These are phyloP conservation scores for Chaenodraco wilsoni DNA, from an alignment of 2,797 vertebrate genomes.

Conservation along the genomic window DNA sequence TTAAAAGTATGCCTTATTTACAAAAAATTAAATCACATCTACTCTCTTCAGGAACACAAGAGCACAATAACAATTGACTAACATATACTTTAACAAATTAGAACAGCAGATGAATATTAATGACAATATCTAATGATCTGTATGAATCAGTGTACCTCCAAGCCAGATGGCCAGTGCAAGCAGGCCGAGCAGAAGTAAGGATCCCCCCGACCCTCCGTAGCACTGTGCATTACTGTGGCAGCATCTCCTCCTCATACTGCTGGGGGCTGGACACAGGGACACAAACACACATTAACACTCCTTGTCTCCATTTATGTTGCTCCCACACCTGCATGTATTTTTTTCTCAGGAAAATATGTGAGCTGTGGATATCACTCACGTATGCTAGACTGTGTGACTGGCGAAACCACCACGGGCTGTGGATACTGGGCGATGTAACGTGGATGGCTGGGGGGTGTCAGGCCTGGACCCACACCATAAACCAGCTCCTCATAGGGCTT, in stretches of 20 bases:
- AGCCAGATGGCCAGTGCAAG: conserved; percentile 79
- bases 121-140: conserved; percentile 3
- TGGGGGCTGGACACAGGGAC: conserved; percentile 55
- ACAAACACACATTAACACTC: conserved; percentile 12
- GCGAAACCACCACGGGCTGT: conserved; percentile 35
- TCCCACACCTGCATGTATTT: background rate
- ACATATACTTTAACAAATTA: conserved; percentile 2
- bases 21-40: background rate
- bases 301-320: background rate
- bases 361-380: conserved; percentile 57
- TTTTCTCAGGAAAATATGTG: background rate
- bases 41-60: background rate
- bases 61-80: background rate
- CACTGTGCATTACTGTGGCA: conserved; percentile 52
- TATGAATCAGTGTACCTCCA: conserved; percentile 69
- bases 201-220: conserved; percentile 55
- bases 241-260: conserved; percentile 45
- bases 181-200: conserved; percentile 60
- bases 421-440: conserved; percentile 74
- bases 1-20: background rate
- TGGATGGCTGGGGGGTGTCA: conserved; percentile 54
- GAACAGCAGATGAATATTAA: conserved; percentile 13
- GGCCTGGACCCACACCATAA: conserved; percentile 47
- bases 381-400: conserved; percentile 38
- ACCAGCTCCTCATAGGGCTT: conserved; percentile 67